Base-by-base conservation (phyloP, 2,797 vertebrate genomes). In the Pseudopleuronectes americanus region DNA sequence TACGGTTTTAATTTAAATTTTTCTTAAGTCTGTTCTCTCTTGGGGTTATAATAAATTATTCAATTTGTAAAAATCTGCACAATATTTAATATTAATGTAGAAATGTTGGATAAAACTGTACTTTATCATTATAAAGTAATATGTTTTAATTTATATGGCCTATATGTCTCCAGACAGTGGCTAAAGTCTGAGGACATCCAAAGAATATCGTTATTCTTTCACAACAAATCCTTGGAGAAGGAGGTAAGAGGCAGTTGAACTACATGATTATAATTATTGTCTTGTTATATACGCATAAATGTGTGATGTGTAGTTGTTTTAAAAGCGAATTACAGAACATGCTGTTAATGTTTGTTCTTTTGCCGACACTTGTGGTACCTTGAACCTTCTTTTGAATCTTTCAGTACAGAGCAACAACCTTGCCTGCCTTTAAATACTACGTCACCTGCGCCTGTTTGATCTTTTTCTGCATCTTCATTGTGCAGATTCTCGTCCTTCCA, bases 171-270 rank as follows among this genome's bases (percentile, higher is more conserved):
- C 74, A 98, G 97, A 87, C 97, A 98, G 65, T 98, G 97, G 97
- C 95, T 98, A 58, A 98, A 98, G 84, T 98, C 97, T 28, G 97
- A 98, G 83, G 97, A 98, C 71, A 97, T 98, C 87, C 96, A 98
- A 89, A 95, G 97, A 90, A 97, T 98, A 93, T 97, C 97, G 0
- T 90, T 98, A 79, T 95, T 98, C 89, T 98, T 98, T 92, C 97
- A 98, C 80, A 97, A 98, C 84, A 96, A 96, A 89, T 90, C 94
- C 49, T 89, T 98, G 79, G 97, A 98, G 86, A 98, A 97, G 88
- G 96, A 98, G 93, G 97, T 98, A 96, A 95, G 93, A 84, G 53
- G 23, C 26, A 26, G 8, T 41, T 9, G 7, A 66, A 43, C 23
- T 26, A 31, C 70, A 45, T 21, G 7, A 21, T 48, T 48, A 0